Evolutionary conservation across 37 sponge, comb jelly and placozoan genomes (phyloP), one percentile per base, ranked within the genome.

Genomic region (Dysidea cf. avara): DNA sequence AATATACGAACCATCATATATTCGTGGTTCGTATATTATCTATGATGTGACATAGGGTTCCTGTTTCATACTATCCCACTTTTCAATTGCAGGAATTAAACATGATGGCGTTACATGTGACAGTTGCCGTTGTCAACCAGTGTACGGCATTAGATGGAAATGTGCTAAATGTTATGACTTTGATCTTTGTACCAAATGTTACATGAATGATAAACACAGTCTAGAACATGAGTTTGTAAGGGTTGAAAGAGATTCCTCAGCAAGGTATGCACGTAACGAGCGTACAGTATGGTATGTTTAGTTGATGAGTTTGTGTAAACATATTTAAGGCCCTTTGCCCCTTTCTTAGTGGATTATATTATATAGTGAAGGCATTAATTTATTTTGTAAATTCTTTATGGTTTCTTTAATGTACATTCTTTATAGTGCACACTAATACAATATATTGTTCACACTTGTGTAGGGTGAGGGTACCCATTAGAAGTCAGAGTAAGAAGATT

Each of bases 81-180:
- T n/a, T n/a, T n/a, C n/a, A n/a, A n/a, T n/a, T n/a, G n/a, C 65
- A 84, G 85, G 79, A 67, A 20, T 60, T 5, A 3, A 28, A 2
- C 89, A 88, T 49, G 7, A 16, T 0, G 24, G 46, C 24, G 57
- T 82, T 18, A 75, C 70, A 12, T 92, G 93, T 57, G 88, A 92
- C 35, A 69, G 43, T 7, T 92, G 93, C 46, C 66, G 66, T 12
- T 52, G 40, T 6, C 21, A 53, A 20, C 49, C 53, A 11, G 49
- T 92, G 11, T 18, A 38, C 2, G 85, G 85, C 18, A 61, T 84
- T 31, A 57, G 85, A 17, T 84, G 85, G 85, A 84, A 78, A 37
- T 84, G 85, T 64, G 55, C 64, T 36, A 56, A 54, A 13, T 84
- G 85, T 66, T 59, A 69, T 21, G 85, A 84, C 58, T 84, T 55